Conservation (phyloP, 2,797 vertebrate species). For the Parauchenoglanis punctatus region DNA sequence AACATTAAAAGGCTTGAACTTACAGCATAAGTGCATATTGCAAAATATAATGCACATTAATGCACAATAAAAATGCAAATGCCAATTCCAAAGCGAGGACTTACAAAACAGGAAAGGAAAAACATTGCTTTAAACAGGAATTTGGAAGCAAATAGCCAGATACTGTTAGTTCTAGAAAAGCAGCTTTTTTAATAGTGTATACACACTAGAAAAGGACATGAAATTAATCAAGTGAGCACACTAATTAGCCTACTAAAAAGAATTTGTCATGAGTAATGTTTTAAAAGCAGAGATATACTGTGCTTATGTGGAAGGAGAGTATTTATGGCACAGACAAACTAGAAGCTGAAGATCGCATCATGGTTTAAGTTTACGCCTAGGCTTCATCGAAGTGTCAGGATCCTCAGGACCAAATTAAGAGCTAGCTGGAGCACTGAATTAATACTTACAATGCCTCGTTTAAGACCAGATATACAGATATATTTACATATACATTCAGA, state of each 20-base stretch:
- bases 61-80: not conserved
- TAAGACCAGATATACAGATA: not conserved
- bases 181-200: not conserved
- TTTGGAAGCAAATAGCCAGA: not conserved
- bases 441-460: not conserved
- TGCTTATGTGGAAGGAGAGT: not conserved
- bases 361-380: constrained; percentile 21
- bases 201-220: not conserved
- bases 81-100: not conserved
- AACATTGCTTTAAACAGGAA: not conserved
- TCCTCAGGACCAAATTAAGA: not conserved
- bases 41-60: not conserved
- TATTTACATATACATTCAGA: not conserved
- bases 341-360: constrained; percentile 11
- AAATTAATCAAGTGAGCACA: not conserved
- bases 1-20: not conserved
- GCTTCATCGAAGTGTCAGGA: constrained; percentile 8
- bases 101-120: not conserved
- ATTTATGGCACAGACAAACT: constrained; percentile 25
- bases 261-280: not conserved
- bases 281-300: not conserved
- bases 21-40: not conserved
- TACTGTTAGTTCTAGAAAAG: too few relatives aligned
- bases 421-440: not conserved
- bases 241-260: not conserved